phyloP scores from a whole-genome alignment of 2,888 invertebrate genomes.

The Selenia dentaria region DNA sequence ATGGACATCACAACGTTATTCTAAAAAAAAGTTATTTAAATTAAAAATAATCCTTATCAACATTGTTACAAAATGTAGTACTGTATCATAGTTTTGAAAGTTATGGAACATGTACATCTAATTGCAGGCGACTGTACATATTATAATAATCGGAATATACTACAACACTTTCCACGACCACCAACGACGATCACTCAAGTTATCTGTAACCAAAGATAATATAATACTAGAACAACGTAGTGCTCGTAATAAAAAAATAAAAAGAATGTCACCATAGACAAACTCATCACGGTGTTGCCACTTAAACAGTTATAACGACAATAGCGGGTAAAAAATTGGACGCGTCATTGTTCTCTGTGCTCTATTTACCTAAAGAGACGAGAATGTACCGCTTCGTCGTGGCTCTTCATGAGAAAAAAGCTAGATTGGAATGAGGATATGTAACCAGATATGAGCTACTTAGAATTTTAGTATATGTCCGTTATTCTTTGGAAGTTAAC shows the following conservation, averaged over 20 bases:
- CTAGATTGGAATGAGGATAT: conserved; percentile 20
- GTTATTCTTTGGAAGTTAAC: conserved; percentile 19
- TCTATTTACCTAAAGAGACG: conserved; percentile 68
- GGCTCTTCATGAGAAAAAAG: conserved; percentile 28
- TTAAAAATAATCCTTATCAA: too few species aligned
- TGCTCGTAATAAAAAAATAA: too few species aligned
- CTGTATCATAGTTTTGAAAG: too few species aligned
- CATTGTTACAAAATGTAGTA: too few species aligned
- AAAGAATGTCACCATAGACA: conserved; percentile 36
- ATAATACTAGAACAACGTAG: too few species aligned
- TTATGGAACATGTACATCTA: too few species aligned
- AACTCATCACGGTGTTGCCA: conserved; percentile 45
- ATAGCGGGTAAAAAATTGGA: conserved; percentile 50
- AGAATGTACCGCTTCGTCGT: conserved; percentile 29
- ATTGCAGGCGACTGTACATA: too few species aligned
- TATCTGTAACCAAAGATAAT: conserved; percentile 46
- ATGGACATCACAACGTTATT: too few species aligned
- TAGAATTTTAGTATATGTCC: conserved; percentile 12
- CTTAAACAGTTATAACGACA: conserved; percentile 55
- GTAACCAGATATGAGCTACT: conserved; percentile 11
- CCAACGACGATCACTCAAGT: too few species aligned
- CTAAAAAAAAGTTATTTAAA: too few species aligned
- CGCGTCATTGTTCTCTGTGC: conserved; percentile 75
- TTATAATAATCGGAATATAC: too few species aligned
- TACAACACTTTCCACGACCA: too few species aligned